Evolutionary conservation across 2,113 vertebrate genomes (phyloP), one percentile per base, ranked within the genome.

Genomic region (Microcebus griseorufus): DNA sequence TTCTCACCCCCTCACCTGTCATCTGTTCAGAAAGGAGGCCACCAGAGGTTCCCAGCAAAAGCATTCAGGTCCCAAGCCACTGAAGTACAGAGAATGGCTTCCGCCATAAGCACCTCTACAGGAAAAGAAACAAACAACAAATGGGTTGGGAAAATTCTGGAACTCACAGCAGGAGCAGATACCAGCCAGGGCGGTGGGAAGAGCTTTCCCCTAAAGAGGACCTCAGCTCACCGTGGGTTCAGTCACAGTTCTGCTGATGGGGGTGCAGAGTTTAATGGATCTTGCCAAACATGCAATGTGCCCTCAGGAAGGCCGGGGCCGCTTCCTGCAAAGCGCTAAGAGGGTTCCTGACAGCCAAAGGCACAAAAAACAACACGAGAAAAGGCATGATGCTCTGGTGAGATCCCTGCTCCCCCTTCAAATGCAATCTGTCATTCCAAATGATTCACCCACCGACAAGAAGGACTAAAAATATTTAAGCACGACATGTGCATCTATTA

Each of bases 391-490:
- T 51, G 18, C 58, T 65, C 85, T 39, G 60, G 27, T 70, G 18
- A 94, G 67, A 76, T 45, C 27, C 11, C 51, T 55, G 48, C 78
- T 82, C 75, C 53, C 81, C 48, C 39, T 42, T 75, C 37, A 60
- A 84, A 73, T 2, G 12, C 88, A 62, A 37, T 75, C 88, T 82
- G 69, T 92, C 94, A 42, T 42, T 95, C 90, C 83, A 39, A 32
- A 39, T 34, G 75, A 95, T 70, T 70, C 91, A 94, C 0, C 2
- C 9, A 76, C 51, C 13, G 17, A n/a, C 14, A 53, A 95, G 93
- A 75, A 67, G 67, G 80, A 93, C 88, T 90, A 76, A 97, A 97
- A 97, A 90, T 92, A 86, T 64, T 64, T 79, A 18, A 85, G 76
- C 91, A 79, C 20, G 34, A 81, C 90, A 67, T 60, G 93, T 85